phyloP scores from a whole-genome alignment of 2,888 invertebrate species.

The Stomorhina lunata region DNA sequence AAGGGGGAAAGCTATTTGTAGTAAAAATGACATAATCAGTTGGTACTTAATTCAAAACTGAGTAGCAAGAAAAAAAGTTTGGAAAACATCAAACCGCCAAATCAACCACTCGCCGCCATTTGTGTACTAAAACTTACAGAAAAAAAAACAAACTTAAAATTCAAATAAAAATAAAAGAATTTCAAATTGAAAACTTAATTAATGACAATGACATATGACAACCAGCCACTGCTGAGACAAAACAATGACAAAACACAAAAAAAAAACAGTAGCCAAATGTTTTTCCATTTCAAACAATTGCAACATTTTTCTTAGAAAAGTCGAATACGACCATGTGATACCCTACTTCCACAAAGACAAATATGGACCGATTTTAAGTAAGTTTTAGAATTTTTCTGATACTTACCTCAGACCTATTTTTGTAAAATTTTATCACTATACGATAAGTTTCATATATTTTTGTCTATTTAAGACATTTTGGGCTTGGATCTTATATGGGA shows the following conservation, averaged over 20 bases:
- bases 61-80: background rate
- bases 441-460: no score
- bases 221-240: slow-evolving; percentile 8
- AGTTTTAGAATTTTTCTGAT: no score
- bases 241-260: slow-evolving; percentile 35
- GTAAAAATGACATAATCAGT: slow-evolving; percentile 60
- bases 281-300: background rate
- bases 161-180: slow-evolving; percentile 51
- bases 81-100: background rate
- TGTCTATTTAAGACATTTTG: no score
- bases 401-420: no score
- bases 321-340: no score
- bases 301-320: slow-evolving; percentile 4
- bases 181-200: slow-evolving; percentile 65
- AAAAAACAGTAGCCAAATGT: slow-evolving; percentile 30
- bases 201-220: slow-evolving; percentile 62
- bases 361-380: no score
- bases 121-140: no score
- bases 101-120: background rate
- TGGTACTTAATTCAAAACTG: slow-evolving; percentile 39
- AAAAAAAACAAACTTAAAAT: slow-evolving; percentile 25
- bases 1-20: slow-evolving; percentile 15
- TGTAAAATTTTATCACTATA: no score
- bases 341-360: no score
- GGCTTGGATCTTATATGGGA: no score